Base-by-base conservation (phyloP, 2,113 vertebrate species). In the Xyliphius kryptos region DNA sequence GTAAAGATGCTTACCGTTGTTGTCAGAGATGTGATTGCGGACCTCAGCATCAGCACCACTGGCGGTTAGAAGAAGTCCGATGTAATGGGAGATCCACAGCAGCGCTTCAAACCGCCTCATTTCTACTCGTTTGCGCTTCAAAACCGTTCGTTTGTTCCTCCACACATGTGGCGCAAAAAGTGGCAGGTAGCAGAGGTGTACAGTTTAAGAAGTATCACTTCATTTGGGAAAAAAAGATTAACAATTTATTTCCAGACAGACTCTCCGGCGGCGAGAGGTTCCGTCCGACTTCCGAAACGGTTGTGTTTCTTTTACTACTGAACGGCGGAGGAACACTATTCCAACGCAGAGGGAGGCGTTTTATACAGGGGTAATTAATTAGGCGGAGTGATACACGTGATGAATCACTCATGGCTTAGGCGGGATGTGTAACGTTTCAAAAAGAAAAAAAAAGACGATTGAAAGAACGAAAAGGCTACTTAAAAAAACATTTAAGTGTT, bases 61-160 rank as follows among this genome's bases (percentile, higher is more conserved):
- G 37, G 83, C 82, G 75, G 83, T 88, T 82, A 92, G 85, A 81
- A 88, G 92, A 88, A 95, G 88, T 89, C 90, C 92, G 77, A 87
- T 80, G 78, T 80, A 94, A 71, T 92, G 91, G 75, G 91, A 82
- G 74, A 92, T 80, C 83, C 90, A 83, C 74, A 89, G 74, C 55
- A 88, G 76, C 79, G 83, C 81, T 71, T 82, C 86, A 73, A 91
- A 85, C 76, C 81, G 85, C 73, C 86, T 86, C 89, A 91, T 91
- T 71, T 75, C 59, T 73, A 75, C 69, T 67, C 50, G 70, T 60
- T 55, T 56, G 75, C 84, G 56, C 79, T 77, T 67, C 71, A 16
- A 26, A 53, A 77, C 78, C 75, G 54, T 67, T 40, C 13, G 53
- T 37, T 57, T n/a, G 22, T 53, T 46, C 56, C 44, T 41, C 55